Evolutionary conservation across 2,888 invertebrate genomes (phyloP).

Genomic region (Lypha dubia): DNA sequence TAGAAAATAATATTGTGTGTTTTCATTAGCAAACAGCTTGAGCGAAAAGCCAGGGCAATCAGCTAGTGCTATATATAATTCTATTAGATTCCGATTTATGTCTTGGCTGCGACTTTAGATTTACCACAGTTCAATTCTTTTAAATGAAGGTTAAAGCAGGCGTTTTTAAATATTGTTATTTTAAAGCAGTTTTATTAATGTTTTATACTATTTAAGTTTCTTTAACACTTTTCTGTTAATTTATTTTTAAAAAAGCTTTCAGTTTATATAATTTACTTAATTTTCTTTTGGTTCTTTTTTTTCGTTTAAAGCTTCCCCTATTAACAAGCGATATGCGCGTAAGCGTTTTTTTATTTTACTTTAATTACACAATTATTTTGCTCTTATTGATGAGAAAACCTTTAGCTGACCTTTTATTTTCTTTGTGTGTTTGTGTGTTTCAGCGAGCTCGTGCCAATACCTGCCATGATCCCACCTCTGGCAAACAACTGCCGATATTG

Average conservation of each 20-base stretch:
- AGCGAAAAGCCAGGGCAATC: too few species aligned
- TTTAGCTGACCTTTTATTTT: slow-evolving; percentile 3
- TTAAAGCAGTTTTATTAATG: not conserved
- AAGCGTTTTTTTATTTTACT: slow-evolving; percentile 74
- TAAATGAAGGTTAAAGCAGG: too few species aligned
- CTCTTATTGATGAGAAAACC: not conserved
- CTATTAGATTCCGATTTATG: too few species aligned
- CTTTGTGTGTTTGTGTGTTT: slow-evolving; percentile 5
- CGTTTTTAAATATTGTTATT: too few species aligned
- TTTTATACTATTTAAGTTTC: not conserved
- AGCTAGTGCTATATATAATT: too few species aligned
- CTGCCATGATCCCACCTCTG: slow-evolving; percentile 87
- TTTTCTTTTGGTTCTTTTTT: slow-evolving; percentile 50
- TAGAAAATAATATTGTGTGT: too few species aligned
- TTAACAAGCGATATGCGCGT: slow-evolving; percentile 79
- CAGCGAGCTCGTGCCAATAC: slow-evolving; percentile 87
- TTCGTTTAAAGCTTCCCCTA: slow-evolving; percentile 79
- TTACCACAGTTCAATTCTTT: too few species aligned
- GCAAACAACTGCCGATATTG: slow-evolving; percentile 87
- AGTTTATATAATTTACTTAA: slow-evolving; percentile 19
- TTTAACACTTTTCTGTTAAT: slow-evolving; percentile 13
- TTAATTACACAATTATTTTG: not conserved
- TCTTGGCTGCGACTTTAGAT: too few species aligned
- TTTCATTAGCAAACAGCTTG: too few species aligned
- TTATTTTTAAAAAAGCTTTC: slow-evolving; percentile 12